phyloP scores from a whole-genome alignment of 2,113 vertebrate genomes.

The Origma solitaria region DNA sequence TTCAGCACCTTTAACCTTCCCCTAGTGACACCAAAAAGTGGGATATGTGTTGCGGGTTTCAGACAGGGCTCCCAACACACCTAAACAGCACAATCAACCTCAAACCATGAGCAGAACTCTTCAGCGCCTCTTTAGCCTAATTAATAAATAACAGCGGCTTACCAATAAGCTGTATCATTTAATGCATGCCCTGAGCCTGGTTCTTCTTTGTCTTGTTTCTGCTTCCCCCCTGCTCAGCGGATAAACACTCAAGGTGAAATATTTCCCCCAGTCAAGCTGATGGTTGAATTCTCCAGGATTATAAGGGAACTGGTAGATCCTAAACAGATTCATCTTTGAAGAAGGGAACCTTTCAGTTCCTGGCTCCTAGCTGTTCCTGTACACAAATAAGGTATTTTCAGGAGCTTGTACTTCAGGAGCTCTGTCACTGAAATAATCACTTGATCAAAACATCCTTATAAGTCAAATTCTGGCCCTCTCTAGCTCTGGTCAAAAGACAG shows the following conservation, averaged over 20 bases:
- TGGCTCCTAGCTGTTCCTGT: neutral
- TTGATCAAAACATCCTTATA: constrained; percentile 50
- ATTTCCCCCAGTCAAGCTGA: neutral
- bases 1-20: neutral
- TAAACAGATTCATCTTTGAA: constrained; percentile 13
- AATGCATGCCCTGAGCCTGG: neutral
- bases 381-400: constrained; percentile 37
- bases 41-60: neutral
- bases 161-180: neutral
- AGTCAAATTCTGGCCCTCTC: constrained; percentile 43
- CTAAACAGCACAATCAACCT: neutral
- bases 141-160: neutral
- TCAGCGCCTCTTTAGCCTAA: neutral
- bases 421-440: constrained; percentile 25
- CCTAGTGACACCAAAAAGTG: neutral
- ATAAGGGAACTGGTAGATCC: neutral
- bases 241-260: neutral
- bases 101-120: neutral
- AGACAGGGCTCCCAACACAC: neutral
- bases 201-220: neutral
- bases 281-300: neutral
- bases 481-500: constrained; percentile 52
- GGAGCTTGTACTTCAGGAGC: constrained; percentile 31
- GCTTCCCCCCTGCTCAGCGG: neutral
- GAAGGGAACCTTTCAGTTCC: neutral